A percentile compares a stretch with the other conserved stretches of the same genome.
These are phyloP conservation scores for Pithecia hirsuta DNA, from an alignment of 2,797 vertebrate species.

Conservation along the genomic window DNA sequence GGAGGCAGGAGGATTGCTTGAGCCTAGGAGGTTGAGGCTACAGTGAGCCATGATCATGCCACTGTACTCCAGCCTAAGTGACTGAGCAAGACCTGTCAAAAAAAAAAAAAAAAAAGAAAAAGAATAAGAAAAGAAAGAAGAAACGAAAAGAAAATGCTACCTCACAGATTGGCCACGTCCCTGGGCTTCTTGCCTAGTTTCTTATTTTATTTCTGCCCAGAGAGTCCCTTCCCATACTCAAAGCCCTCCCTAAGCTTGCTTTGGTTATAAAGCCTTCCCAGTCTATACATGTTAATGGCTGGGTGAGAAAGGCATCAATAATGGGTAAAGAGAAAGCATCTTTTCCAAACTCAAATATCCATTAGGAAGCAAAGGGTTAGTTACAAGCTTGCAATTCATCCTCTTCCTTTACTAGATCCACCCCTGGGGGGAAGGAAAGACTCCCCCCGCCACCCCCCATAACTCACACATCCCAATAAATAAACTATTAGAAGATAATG, in stretches of 20 bases:
- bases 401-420: neutral
- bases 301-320: accelerated
- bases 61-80: neutral
- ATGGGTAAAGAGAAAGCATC: no score
- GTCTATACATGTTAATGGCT: accelerated
- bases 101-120: no score
- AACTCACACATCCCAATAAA: no score
- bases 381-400: neutral
- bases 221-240: no score
- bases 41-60: neutral
- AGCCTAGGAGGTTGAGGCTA: neutral
- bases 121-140: no score
- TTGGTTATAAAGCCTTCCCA: neutral
- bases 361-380: neutral
- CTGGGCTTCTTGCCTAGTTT: neutral
- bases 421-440: no score
- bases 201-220: neutral
- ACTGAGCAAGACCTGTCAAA: neutral
- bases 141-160: neutral
- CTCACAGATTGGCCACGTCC: accelerated
- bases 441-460: accelerated
- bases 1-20: neutral
- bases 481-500: neutral
- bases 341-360: neutral
- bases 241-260: no score